Evolutionary conservation across 2,888 invertebrate genomes (phyloP).

Genomic region (Eilema caniola): DNA sequence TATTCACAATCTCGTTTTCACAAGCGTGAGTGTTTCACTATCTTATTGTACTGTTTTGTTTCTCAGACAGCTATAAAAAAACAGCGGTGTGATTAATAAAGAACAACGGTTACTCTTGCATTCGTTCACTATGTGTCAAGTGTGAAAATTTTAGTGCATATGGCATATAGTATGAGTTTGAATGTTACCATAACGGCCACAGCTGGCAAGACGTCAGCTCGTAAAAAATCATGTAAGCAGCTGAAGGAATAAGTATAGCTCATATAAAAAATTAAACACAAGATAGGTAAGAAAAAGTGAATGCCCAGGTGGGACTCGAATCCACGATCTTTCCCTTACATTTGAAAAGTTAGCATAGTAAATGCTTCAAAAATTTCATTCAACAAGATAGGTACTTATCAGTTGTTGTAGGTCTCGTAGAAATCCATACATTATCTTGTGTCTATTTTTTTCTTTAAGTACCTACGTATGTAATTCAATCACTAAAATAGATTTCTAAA

Average conservation of each 20-base stretch:
- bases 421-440: not conserved
- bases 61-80: not conserved
- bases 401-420: not conserved
- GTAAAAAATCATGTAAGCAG: not conserved
- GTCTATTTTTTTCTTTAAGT: not conserved
- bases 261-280: not conserved
- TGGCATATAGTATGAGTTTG: slow-evolving; percentile 1
- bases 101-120: not conserved
- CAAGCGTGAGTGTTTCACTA: not conserved
- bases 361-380: too few species aligned
- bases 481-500: not conserved
- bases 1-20: slow-evolving; percentile 1
- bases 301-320: too few species aligned
- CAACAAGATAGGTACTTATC: not conserved
- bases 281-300: too few species aligned
- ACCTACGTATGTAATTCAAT: not conserved
- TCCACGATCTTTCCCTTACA: too few species aligned
- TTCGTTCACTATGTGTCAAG: not conserved
- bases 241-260: not conserved
- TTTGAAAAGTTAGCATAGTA: too few species aligned
- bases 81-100: not conserved
- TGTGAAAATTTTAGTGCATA: not conserved
- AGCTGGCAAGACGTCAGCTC: not conserved
- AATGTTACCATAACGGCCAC: slow-evolving; percentile 3
- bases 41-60: not conserved